phyloP scores from a whole-genome alignment of 2,113 vertebrate species.

The Saguinus imperator region DNA sequence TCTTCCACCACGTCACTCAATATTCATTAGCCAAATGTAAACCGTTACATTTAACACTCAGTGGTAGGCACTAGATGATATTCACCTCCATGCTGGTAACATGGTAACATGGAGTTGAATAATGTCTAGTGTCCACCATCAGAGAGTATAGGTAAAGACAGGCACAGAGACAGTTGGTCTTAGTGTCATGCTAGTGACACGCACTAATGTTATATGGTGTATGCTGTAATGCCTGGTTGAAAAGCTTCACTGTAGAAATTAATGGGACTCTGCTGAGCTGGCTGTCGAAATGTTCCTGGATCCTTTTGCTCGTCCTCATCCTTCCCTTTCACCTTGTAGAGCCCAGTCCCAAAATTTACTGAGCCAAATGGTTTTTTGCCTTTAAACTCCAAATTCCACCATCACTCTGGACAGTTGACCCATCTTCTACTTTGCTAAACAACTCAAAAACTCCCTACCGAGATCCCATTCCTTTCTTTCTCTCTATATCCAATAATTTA shows the following conservation, averaged over 20 bases:
- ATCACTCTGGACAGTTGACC: neutral
- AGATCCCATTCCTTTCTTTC: neutral
- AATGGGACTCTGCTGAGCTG: neutral
- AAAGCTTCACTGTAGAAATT: neutral
- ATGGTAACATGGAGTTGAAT: neutral
- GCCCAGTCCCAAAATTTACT: neutral
- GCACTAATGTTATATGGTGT: neutral
- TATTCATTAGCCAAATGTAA: neutral
- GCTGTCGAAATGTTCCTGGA: neutral
- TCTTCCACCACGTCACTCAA: neutral
- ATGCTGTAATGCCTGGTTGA: neutral
- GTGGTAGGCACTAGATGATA: too few species aligned
- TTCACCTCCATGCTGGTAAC: neutral
- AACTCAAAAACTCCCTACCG: neutral
- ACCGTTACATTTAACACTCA: too few species aligned
- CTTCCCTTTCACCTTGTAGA: neutral
- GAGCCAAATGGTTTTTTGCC: neutral
- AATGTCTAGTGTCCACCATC: neutral
- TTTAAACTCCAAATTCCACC: neutral
- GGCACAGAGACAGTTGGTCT: neutral
- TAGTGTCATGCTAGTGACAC: neutral
- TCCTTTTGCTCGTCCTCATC: neutral
- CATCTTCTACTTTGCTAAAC: neutral
- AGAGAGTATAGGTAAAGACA: neutral
- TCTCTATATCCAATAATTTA: neutral